Evolutionary conservation across 92 coral and sea anemone species (phyloP).

Genomic region (Parazoanthus swiftii): DNA sequence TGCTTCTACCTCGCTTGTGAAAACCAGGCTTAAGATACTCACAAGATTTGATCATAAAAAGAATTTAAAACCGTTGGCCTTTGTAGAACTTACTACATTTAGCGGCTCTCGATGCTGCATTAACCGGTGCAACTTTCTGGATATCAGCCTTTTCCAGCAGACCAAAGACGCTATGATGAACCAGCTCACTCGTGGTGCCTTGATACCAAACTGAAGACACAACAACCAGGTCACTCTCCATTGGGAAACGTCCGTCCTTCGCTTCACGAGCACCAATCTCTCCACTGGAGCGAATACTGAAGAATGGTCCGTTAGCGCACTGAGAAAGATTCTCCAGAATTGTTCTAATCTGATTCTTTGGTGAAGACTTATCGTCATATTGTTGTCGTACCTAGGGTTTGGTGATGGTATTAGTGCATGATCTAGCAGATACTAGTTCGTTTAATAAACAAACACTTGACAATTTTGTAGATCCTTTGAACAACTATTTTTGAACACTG

Average conservation of each 20-base stretch:
- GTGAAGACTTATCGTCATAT: background rate
- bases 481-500: background rate
- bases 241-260: slow-evolving; percentile 34
- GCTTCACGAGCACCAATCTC: slow-evolving; percentile 26
- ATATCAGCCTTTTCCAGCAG: slow-evolving; percentile 28
- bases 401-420: background rate
- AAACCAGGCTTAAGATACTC: too few relatives aligned
- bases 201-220: slow-evolving; percentile 17
- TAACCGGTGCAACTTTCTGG: background rate
- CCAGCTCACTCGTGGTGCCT: slow-evolving; percentile 5
- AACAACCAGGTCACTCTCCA: slow-evolving; percentile 55
- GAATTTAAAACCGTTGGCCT: background rate
- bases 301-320: slow-evolving; percentile 23
- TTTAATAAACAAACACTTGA: background rate
- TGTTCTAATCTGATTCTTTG: background rate
- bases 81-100: background rate
- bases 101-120: background rate
- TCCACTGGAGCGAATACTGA: slow-evolving; percentile 43
- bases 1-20: too few relatives aligned
- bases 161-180: slow-evolving; percentile 25
- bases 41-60: background rate
- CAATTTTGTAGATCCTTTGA: background rate
- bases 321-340: slow-evolving; percentile 25
- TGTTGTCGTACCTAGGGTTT: slow-evolving; percentile 10
- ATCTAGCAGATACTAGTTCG: background rate